Percentiles rank a stretch among this genome's conserved stretches.
Conservation (phyloP, 2,113 vertebrate genomes). For the Elaphurus davidianus region DNA sequence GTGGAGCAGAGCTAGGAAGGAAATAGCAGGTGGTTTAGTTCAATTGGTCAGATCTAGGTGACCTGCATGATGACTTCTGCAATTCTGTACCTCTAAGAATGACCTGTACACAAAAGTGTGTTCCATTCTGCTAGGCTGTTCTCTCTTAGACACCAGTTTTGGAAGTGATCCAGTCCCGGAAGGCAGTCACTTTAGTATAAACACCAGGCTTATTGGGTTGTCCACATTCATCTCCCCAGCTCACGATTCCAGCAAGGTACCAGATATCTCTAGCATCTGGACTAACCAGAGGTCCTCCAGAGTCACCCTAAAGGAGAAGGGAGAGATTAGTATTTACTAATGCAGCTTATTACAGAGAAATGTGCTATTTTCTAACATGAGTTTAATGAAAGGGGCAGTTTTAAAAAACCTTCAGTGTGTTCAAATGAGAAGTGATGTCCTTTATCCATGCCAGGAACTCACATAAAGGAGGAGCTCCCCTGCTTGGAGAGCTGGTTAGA, state of each 20-base stretch:
- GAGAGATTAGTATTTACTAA: neutral
- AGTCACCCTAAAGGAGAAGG: slow-evolving; percentile 82
- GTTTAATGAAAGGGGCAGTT: neutral
- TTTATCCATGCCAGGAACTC: neutral
- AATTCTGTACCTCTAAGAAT: neutral
- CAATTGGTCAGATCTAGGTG: neutral
- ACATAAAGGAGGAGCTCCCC: neutral
- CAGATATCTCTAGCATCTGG: slow-evolving; percentile 79
- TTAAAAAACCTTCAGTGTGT: neutral
- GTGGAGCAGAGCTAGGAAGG: neutral
- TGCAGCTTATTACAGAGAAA: neutral
- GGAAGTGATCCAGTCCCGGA: slow-evolving; percentile 80
- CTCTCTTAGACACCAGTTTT: slow-evolving; percentile 66
- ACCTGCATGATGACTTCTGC: neutral
- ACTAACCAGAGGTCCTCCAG: slow-evolving; percentile 86
- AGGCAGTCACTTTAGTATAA: slow-evolving; percentile 80
- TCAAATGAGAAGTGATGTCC: neutral
- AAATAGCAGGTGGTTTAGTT: neutral
- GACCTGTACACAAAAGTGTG: neutral
- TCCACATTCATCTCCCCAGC: slow-evolving; percentile 83
- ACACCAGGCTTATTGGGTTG: slow-evolving; percentile 80
- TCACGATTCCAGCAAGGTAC: slow-evolving; percentile 84
- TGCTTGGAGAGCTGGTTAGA: neutral
- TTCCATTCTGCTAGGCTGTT: slow-evolving; percentile 22
- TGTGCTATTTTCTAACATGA: neutral